Evolutionary conservation across 2,888 invertebrate species (phyloP).

Genomic region (Lysandra bellargus): DNA sequence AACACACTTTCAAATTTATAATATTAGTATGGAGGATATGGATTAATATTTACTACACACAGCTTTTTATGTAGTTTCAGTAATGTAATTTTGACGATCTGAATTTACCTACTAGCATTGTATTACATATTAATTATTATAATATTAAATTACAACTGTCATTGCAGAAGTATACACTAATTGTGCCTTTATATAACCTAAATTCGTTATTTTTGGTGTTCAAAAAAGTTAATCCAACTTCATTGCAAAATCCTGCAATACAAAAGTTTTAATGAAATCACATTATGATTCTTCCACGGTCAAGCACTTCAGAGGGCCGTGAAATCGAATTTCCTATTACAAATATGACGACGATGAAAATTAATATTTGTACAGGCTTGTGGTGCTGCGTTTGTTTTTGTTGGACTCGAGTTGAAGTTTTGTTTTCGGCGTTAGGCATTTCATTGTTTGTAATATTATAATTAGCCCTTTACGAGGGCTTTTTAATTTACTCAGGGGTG

Average conservation of each 20-base stretch:
- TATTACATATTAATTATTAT: too few relatives aligned
- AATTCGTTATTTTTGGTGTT: neutral
- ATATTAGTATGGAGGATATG: too few relatives aligned
- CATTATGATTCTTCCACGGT: neutral
- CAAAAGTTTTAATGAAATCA: neutral
- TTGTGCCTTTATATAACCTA: too few relatives aligned
- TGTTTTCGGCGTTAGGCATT: constrained; percentile 6
- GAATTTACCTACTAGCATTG: too few relatives aligned
- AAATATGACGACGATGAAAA: constrained; percentile 1
- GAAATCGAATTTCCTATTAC: constrained; percentile 20
- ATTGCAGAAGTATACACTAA: too few relatives aligned
- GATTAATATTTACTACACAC: too few relatives aligned
- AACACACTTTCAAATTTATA: too few relatives aligned
- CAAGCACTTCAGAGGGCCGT: neutral
- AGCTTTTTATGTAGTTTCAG: too few relatives aligned
- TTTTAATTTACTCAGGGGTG: neutral
- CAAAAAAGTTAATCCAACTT: neutral
- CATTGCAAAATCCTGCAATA: neutral
- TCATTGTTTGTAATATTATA: constrained; percentile 13
- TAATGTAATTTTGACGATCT: too few relatives aligned
- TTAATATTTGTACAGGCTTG: constrained; percentile 11
- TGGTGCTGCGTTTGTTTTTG: constrained; percentile 9
- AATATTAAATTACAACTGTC: too few relatives aligned
- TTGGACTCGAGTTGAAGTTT: constrained; percentile 9
- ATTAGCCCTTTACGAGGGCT: neutral